Percentiles rank a stretch among this genome's conserved stretches.
These are phyloP conservation scores for Setophaga kirtlandii DNA, from an alignment of 2,113 vertebrate species.

Conservation along the genomic window DNA sequence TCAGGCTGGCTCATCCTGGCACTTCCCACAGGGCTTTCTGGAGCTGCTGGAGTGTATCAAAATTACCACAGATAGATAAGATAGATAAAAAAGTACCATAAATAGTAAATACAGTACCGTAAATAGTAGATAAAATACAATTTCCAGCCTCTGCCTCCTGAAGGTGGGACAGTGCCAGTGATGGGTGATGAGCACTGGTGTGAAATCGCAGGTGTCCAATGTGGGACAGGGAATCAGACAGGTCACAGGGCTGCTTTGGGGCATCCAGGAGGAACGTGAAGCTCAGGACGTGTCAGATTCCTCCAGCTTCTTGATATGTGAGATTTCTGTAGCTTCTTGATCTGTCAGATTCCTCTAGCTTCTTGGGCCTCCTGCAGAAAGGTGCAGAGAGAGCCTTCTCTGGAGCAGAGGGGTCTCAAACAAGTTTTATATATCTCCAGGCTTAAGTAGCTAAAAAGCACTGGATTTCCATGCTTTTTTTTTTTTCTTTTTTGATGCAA, in stretches of 20 bases:
- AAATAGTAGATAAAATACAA: not conserved
- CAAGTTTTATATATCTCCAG: not conserved
- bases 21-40: rapidly evolving
- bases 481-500: not conserved
- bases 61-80: no score
- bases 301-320: rapidly evolving
- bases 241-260: rapidly evolving
- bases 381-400: not conserved
- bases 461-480: rapidly evolving
- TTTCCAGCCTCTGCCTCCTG: no score
- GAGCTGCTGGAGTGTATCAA: rapidly evolving
- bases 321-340: rapidly evolving
- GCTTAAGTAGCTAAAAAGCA: not conserved
- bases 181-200: rapidly evolving
- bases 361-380: no score
- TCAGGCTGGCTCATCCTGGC: rapidly evolving
- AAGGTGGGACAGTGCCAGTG: rapidly evolving
- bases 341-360: rapidly evolving
- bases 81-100: not conserved
- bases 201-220: rapidly evolving
- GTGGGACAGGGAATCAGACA: rapidly evolving
- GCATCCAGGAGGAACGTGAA: rapidly evolving
- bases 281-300: rapidly evolving
- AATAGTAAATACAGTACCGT: not conserved
- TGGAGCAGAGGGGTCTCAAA: not conserved